Evolutionary conservation across 2,888 invertebrate genomes (phyloP).

Genomic region (Xylota sylvarum): DNA sequence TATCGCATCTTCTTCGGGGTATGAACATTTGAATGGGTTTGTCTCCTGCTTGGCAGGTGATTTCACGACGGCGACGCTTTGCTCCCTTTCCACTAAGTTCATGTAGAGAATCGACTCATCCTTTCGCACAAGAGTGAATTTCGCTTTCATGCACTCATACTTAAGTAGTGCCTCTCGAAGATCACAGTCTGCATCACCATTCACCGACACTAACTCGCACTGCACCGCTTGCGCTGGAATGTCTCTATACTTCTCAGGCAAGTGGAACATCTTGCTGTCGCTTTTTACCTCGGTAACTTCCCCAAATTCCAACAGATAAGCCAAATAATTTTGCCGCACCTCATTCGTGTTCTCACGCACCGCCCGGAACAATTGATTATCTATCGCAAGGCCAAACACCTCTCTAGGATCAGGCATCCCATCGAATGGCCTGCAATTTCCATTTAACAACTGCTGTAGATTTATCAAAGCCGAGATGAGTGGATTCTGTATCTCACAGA

Average conservation of each 20-base stretch:
- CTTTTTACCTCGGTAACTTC: conserved; percentile 56
- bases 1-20: conserved; percentile 6
- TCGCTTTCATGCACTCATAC: conserved; percentile 64
- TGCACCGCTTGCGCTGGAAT: conserved; percentile 71
- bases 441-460: conserved; percentile 55
- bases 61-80: background rate
- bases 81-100: conserved; percentile 52
- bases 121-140: conserved; percentile 62
- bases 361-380: conserved; percentile 63
- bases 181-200: conserved; percentile 43
- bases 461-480: conserved; percentile 51
- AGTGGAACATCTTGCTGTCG: conserved; percentile 63
- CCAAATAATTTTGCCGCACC: conserved; percentile 47
- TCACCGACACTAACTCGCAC: conserved; percentile 64
- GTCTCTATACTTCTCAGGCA: conserved; percentile 60
- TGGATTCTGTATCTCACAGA: conserved; percentile 63
- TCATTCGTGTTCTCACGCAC: conserved; percentile 63
- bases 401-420: conserved; percentile 52
- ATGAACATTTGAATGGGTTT: conserved; percentile 42
- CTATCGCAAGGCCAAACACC: conserved; percentile 61
- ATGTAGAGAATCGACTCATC: conserved; percentile 59
- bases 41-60: conserved; percentile 15
- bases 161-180: conserved; percentile 32
- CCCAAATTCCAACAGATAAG: conserved; percentile 66
- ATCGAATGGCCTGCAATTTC: conserved; percentile 51